Base-by-base conservation (phyloP, 1,140 invertebrate genomes). In the Zaprionus inermis region DNA sequence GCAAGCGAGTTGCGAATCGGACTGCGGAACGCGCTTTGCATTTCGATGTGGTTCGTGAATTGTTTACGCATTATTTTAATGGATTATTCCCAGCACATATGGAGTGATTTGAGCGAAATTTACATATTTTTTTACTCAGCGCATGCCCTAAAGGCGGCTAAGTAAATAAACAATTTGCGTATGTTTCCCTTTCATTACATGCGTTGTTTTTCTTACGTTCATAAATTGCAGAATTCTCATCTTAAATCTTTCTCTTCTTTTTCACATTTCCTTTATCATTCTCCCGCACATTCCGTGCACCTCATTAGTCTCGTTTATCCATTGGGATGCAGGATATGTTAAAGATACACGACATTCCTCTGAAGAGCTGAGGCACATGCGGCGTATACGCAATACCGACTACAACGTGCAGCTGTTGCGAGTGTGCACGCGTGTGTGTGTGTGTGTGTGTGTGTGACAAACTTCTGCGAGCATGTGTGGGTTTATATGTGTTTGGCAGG, bases 31-130 rank as follows among this genome's bases (percentile, higher is more conserved):
- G 72, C 76, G 66, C 64, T 84, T 85, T 85, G 81, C 82, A 85
- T 85, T 86, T 85, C 82, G 86, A 85, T 85, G 86, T 79, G 28
- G 49, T 68, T 64, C 56, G 56, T 68, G 36, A 59, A 68, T 72
- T 67, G 55, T 72, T 59, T 72, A 44, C 38, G 38, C 38, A 44
- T 44, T 44, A 44, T 44, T 16, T 18, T 16, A 44, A 44, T 44
- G 38, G 38, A 44, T 44, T 44, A 44, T 44, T 44, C 38, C 16
- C 38, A 9, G 38, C 38, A 44, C 38, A 44, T 44, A 44, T 44
- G 38, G 38, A n/a, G 16, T 3, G 38, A 44, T 44, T 44, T 44
- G 38, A 44, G 38, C 1, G 24, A 41, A 44, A 44, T 44, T 44
- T 44, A 16, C 38, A 44, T 32, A 32, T 32, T 44, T 10, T n/a